phyloP scores from a whole-genome alignment of 2,888 invertebrate species.

The Leucoma salicis region DNA sequence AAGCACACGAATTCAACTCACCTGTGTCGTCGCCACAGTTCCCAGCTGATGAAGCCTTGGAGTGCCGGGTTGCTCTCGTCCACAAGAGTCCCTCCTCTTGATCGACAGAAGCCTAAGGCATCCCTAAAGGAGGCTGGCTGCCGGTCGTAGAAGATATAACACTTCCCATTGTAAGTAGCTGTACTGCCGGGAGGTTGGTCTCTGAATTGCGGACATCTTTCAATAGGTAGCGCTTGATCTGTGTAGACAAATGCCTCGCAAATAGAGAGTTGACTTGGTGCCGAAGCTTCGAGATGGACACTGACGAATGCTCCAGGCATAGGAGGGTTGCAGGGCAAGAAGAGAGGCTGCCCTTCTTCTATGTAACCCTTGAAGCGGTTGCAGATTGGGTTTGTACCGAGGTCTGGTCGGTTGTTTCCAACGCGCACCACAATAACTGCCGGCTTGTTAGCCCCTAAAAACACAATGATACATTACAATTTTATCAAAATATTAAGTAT shows the following conservation, averaged over 20 bases:
- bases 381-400: constrained; percentile 95
- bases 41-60: constrained; percentile 97
- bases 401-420: constrained; percentile 95
- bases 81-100: constrained; percentile 91
- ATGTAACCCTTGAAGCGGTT: constrained; percentile 93
- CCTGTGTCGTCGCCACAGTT: constrained; percentile 94
- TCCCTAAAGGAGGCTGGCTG: constrained; percentile 91
- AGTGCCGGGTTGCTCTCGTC: constrained; percentile 96
- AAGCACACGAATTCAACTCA: constrained; percentile 45
- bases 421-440: constrained; percentile 94
- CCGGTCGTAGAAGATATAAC: constrained; percentile 95
- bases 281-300: constrained; percentile 91
- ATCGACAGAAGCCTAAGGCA: constrained; percentile 89
- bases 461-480: too few species aligned
- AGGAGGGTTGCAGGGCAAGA: constrained; percentile 95
- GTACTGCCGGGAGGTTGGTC: constrained; percentile 96
- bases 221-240: constrained; percentile 94
- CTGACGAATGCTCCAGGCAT: constrained; percentile 98
- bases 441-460: constrained; percentile 86
- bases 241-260: constrained; percentile 98
- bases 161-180: constrained; percentile 96
- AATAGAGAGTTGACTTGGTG: constrained; percentile 90
- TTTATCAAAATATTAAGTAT: too few species aligned
- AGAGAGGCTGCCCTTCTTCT: constrained; percentile 94
- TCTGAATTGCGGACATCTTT: constrained; percentile 94